A percentile compares a stretch with the other conserved stretches of the same genome.
Evolutionary conservation across 2,888 invertebrate species (phyloP).

Genomic region (Prosapia bicincta): DNA sequence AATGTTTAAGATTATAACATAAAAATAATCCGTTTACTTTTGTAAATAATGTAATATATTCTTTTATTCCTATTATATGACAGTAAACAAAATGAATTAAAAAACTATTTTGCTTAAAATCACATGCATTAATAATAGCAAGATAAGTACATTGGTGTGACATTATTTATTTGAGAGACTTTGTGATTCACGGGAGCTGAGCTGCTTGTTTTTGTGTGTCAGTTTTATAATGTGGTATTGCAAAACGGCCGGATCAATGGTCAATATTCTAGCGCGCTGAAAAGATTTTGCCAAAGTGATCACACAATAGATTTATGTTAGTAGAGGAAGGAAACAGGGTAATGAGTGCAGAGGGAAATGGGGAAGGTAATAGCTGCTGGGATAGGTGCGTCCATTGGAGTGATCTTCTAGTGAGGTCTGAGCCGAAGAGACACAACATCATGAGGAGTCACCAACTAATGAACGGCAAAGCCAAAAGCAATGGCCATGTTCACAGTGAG

Average conservation of each 20-base stretch:
- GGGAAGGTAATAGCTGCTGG: slow-evolving; percentile 14
- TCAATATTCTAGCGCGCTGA: neutral
- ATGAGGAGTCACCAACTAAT: slow-evolving; percentile 17
- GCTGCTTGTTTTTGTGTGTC: no score
- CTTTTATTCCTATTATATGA: no score
- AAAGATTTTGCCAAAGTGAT: neutral
- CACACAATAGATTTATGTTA: slow-evolving; percentile 10
- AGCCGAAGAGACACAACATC: slow-evolving; percentile 14
- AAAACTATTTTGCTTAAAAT: no score
- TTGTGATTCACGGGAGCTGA: no score
- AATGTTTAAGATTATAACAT: no score
- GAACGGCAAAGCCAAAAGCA: slow-evolving; percentile 14
- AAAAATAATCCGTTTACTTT: no score
- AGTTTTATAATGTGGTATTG: neutral
- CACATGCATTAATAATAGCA: no score
- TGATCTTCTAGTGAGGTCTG: slow-evolving; percentile 8
- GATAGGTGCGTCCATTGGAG: slow-evolving; percentile 25
- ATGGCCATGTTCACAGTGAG: slow-evolving; percentile 9
- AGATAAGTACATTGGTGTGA: no score
- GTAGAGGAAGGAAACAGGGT: slow-evolving; percentile 8
- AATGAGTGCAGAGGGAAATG: slow-evolving; percentile 19
- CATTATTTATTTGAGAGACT: no score
- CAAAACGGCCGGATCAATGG: neutral
- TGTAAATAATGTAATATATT: no score
- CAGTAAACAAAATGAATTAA: no score